Conservation (phyloP, 2,797 vertebrate species). For the Eurystomus glaucurus region DNA sequence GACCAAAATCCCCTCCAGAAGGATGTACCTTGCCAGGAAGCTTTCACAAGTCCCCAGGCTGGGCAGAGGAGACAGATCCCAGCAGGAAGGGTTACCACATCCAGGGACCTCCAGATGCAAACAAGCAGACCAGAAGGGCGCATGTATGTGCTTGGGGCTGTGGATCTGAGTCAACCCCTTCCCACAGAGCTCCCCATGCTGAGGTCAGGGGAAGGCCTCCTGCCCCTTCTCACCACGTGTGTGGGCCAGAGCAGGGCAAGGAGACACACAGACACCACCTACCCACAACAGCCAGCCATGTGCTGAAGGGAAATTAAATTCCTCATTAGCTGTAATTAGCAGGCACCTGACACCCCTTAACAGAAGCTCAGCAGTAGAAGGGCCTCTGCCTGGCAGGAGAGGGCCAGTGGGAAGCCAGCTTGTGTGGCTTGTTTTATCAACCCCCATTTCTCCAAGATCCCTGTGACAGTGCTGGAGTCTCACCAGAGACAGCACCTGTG, state of each 20-base stretch:
- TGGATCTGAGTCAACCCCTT: not conserved
- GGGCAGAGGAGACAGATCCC: not conserved
- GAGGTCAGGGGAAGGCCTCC: not conserved
- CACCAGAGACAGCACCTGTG: not conserved
- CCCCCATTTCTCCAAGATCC: accelerated
- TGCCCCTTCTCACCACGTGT: not conserved
- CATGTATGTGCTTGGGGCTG: not conserved
- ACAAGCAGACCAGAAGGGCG: not conserved
- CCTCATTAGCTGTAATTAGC: constrained; percentile 55
- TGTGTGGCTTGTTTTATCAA: not conserved
- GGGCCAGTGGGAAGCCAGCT: not conserved
- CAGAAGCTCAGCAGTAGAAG: not conserved
- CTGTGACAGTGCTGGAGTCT: accelerated
- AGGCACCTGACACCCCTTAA: constrained; percentile 30
- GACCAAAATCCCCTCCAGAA: not conserved
- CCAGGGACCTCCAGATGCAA: not conserved
- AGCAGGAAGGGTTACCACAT: not conserved
- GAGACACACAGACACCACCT: not conserved
- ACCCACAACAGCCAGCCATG: not conserved
- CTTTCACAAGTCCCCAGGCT: accelerated
- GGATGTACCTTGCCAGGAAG: not conserved
- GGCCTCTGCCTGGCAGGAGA: not conserved
- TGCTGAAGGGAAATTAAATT: constrained; percentile 21
- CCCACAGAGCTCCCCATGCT: accelerated
- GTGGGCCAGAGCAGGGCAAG: not conserved